These are phyloP conservation scores for Myotis pilosus DNA, from an alignment of 2,797 vertebrate species.

Conservation along the genomic window DNA sequence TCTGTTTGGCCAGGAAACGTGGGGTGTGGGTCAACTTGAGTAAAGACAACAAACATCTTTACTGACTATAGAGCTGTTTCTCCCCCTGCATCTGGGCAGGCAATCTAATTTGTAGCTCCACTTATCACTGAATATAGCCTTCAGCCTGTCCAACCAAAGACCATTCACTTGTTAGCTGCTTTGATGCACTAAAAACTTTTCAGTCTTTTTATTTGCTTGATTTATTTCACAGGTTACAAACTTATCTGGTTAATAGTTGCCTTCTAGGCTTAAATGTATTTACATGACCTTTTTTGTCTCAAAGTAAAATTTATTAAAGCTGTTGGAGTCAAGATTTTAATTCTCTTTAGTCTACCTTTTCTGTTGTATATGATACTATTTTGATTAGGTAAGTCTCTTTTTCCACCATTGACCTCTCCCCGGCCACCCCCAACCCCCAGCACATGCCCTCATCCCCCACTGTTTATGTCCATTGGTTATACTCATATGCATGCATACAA, in stretches of 20 bases:
- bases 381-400: not conserved
- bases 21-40: not conserved
- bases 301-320: not conserved
- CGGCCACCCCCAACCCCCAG: too few species aligned
- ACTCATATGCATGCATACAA: too few species aligned
- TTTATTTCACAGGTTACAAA: not conserved
- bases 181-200: not conserved
- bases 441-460: too few species aligned
- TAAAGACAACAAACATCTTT: not conserved
- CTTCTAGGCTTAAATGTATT: not conserved
- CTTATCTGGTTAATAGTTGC: not conserved
- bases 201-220: not conserved
- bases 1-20: not conserved
- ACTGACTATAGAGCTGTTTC: not conserved
- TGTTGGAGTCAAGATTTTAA: not conserved
- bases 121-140: not conserved
- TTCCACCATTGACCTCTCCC: too few species aligned
- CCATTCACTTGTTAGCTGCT: not conserved
- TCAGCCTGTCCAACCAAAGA: not conserved
- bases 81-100: not conserved
- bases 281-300: not conserved
- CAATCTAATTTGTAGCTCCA: not conserved
- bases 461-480: too few species aligned
- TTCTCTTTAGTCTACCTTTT: not conserved
- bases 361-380: not conserved